Conservation (phyloP, 2,888 invertebrate genomes). For the Agrenia bidenticulata region DNA sequence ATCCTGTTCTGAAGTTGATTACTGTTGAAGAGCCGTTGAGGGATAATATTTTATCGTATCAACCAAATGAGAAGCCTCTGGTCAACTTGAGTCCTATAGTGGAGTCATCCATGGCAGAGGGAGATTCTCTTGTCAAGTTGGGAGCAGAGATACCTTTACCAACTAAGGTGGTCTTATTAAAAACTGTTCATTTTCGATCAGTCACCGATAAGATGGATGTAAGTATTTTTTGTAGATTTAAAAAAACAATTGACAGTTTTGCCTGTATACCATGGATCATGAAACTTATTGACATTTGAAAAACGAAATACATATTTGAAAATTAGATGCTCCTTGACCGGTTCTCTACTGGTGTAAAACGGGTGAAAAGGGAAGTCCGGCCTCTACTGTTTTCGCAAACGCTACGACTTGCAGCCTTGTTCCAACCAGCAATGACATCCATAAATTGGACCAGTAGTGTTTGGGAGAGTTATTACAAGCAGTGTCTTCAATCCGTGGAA, state of each 20-base stretch:
- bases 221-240: slow-evolving; percentile 6
- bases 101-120: slow-evolving; percentile 48
- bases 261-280: not conserved
- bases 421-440: slow-evolving; percentile 76
- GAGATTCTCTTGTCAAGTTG: slow-evolving; percentile 65
- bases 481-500: slow-evolving; percentile 73
- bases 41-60: slow-evolving; percentile 36
- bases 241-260: slow-evolving; percentile 6
- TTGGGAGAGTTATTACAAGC: slow-evolving; percentile 76
- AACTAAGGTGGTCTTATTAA: slow-evolving; percentile 47
- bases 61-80: slow-evolving; percentile 34
- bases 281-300: not conserved
- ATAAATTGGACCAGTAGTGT: slow-evolving; percentile 85
- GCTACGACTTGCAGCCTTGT: slow-evolving; percentile 75
- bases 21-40: slow-evolving; percentile 49
- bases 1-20: slow-evolving; percentile 42
- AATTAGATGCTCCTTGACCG: slow-evolving; percentile 74
- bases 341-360: slow-evolving; percentile 69
- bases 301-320: not conserved
- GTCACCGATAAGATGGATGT: slow-evolving; percentile 50
- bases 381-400: slow-evolving; percentile 85
- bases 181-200: slow-evolving; percentile 44
- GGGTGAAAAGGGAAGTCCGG: slow-evolving; percentile 83
- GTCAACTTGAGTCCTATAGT: slow-evolving; percentile 47
- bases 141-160: slow-evolving; percentile 71